Conservation (phyloP, 2,888 invertebrate species). For the Metacarcinus magister region DNA sequence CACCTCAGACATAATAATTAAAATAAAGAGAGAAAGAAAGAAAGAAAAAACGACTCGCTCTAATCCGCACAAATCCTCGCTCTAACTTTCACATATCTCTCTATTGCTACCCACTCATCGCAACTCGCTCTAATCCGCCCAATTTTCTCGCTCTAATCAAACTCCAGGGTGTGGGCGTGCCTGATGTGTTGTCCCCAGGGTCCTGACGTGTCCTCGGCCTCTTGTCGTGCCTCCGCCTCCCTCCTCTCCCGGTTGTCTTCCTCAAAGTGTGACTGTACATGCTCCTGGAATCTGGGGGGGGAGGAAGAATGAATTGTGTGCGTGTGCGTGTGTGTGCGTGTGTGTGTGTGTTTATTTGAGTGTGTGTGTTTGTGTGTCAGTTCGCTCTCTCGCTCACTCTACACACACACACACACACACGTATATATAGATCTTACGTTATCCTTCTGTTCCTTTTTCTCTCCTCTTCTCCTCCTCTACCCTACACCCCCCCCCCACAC, state of each 20-base stretch:
- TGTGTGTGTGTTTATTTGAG: no score
- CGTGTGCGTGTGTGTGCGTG: no score
- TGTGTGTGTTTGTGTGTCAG: no score
- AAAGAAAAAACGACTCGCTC: no score
- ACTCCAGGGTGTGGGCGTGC: constrained; percentile 58
- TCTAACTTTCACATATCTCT: no score
- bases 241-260: constrained; percentile 20
- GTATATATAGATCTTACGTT: background rate
- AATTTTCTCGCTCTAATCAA: no score
- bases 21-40: no score
- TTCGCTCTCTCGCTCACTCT: no score
- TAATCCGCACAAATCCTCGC: no score
- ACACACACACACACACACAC: background rate
- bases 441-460: background rate
- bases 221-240: constrained; percentile 41
- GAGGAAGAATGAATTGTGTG: background rate
- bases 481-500: background rate
- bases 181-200: constrained; percentile 74
- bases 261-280: constrained; percentile 76
- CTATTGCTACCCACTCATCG: no score
- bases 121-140: no score
- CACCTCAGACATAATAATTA: no score
- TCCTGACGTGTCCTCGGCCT: constrained; percentile 72
- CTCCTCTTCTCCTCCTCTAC: background rate
- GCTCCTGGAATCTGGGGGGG: constrained; percentile 56